A percentile compares a stretch with the other conserved stretches of the same genome.
Evolutionary conservation across 2,797 vertebrate genomes (phyloP).

Genomic region (Discoglossus pictus): DNA sequence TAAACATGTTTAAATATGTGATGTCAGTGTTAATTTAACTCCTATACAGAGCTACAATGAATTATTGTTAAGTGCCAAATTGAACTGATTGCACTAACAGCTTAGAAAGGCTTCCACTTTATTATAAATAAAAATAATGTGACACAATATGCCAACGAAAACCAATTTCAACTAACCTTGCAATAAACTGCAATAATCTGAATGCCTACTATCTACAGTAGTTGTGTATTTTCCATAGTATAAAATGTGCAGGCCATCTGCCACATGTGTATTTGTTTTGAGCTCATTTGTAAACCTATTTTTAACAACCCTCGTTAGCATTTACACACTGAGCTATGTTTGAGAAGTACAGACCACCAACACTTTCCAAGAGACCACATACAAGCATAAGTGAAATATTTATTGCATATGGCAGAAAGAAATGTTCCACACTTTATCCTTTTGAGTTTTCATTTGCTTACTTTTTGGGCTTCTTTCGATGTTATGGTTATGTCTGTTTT

Average conservation of each 20-base stretch:
- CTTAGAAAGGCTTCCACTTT: no score
- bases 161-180: neutral
- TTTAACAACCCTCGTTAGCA: constrained; percentile 54
- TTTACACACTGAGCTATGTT: constrained; percentile 58
- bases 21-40: no score
- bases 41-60: no score
- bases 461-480: constrained; percentile 39
- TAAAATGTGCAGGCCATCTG: constrained; percentile 64
- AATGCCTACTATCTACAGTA: constrained; percentile 8
- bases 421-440: constrained; percentile 29
- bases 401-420: constrained; percentile 54
- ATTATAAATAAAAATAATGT: no score
- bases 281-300: constrained; percentile 51
- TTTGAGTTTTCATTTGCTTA: constrained; percentile 29
- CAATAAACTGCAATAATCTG: neutral
- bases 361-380: constrained; percentile 53
- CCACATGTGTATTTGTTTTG: constrained; percentile 55
- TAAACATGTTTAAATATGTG: no score
- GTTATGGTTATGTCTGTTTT: constrained; percentile 31
- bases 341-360: constrained; percentile 59
- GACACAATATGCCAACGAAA: neutral
- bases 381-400: constrained; percentile 50
- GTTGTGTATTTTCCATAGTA: constrained; percentile 1
- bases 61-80: no score
- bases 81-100: no score